phyloP scores from a whole-genome alignment of 1,140 invertebrate species.

The Aricia agestis region DNA sequence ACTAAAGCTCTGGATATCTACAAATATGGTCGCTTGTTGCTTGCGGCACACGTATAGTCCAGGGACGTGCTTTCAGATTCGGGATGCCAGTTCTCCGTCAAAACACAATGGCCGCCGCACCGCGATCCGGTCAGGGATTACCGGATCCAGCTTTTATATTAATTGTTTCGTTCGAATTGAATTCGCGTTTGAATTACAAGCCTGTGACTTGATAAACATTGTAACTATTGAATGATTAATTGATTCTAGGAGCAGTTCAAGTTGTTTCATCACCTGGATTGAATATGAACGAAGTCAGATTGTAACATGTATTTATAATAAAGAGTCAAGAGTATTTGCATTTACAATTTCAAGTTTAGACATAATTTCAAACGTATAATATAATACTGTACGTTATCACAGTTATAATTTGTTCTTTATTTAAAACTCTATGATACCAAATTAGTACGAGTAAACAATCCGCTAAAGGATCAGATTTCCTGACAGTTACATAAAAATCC shows the following conservation, averaged over 20 bases:
- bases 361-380: too few species aligned
- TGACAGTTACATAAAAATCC: background rate
- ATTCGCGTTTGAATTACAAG: conserved; percentile 25
- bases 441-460: too few species aligned
- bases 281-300: too few species aligned
- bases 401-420: too few species aligned
- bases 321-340: too few species aligned
- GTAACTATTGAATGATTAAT: background rate
- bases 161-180: conserved; percentile 37
- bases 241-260: too few species aligned
- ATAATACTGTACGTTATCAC: too few species aligned
- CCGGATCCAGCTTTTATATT: conserved; percentile 32
- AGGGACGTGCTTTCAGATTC: conserved; percentile 35
- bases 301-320: too few species aligned
- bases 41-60: conserved; percentile 25
- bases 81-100: conserved; percentile 30
- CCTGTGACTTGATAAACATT: background rate
- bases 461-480: background rate
- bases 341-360: too few species aligned
- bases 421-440: too few species aligned
- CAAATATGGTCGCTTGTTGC: conserved; percentile 15
- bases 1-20: too few species aligned
- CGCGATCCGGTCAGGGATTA: conserved; percentile 26
- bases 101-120: conserved; percentile 32
- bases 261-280: too few species aligned